phyloP scores from a whole-genome alignment of 2,888 invertebrate species.

The Eristalis pertinax region DNA sequence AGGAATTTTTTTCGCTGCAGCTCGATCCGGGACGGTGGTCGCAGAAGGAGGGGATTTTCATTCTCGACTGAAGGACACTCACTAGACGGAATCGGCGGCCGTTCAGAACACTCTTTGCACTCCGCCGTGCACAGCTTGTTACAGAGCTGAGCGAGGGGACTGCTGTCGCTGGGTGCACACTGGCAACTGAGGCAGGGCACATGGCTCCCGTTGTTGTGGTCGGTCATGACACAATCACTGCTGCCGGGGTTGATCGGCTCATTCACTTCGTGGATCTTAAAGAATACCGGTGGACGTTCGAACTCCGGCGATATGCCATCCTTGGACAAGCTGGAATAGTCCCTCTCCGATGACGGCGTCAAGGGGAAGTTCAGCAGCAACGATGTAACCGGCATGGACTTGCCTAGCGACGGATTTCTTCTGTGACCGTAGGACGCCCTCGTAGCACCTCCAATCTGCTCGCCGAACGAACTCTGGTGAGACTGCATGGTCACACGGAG shows the following conservation, averaged over 20 bases:
- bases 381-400: constrained; percentile 80
- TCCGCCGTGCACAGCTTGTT: constrained; percentile 77
- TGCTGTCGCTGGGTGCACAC: constrained; percentile 68
- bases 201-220: constrained; percentile 73
- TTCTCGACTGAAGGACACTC: constrained; percentile 55
- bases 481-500: constrained; percentile 73
- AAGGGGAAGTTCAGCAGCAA: constrained; percentile 77
- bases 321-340: constrained; percentile 43
- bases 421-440: constrained; percentile 75
- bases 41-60: constrained; percentile 11
- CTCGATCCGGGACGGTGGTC: constrained; percentile 73
- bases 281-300: constrained; percentile 77
- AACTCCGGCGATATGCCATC: constrained; percentile 75
- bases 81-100: constrained; percentile 52
- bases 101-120: constrained; percentile 74
- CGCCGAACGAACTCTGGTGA: constrained; percentile 73
- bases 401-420: constrained; percentile 79
- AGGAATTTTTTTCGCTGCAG: constrained; percentile 76
- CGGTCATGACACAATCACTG: constrained; percentile 45
- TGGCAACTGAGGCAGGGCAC: constrained; percentile 77
- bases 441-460: constrained; percentile 63
- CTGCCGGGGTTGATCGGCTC: constrained; percentile 33
- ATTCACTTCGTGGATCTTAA: constrained; percentile 72
- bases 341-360: constrained; percentile 46
- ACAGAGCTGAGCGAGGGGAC: constrained; percentile 77